These are phyloP conservation scores for Bothrops jararaca DNA, from an alignment of 2,113 vertebrate genomes.

Conservation along the genomic window DNA sequence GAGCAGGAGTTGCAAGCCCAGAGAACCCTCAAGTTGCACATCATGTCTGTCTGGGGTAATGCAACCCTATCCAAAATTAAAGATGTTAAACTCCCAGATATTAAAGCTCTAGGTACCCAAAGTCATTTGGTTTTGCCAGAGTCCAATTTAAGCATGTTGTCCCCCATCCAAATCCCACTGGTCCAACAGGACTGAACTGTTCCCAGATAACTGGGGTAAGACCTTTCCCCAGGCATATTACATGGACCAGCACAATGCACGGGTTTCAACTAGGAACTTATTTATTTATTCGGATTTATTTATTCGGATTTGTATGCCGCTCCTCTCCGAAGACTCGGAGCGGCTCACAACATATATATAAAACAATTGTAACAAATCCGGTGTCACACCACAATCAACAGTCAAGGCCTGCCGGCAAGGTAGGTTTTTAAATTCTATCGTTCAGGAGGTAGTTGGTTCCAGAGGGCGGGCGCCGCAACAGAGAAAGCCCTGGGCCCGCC, in stretches of 20 bases:
- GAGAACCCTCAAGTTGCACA: neutral
- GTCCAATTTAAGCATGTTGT: neutral
- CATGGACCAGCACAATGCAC: neutral
- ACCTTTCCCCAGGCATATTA: neutral
- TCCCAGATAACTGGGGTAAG: neutral
- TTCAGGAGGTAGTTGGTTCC: too few species aligned
- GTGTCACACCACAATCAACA: too few species aligned
- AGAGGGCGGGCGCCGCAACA: too few species aligned
- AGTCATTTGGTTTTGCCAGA: neutral
- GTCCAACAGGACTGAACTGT: neutral
- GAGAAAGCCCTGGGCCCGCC: too few species aligned
- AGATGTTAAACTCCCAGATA: neutral
- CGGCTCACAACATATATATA: too few species aligned
- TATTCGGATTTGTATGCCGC: too few species aligned
- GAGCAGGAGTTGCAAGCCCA: neutral
- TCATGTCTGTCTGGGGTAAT: neutral
- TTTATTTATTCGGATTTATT: too few species aligned
- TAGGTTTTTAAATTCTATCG: too few species aligned
- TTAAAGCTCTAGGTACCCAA: neutral
- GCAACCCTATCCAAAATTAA: neutral
- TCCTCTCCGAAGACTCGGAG: too few species aligned
- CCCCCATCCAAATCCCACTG: neutral
- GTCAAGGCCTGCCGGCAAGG: too few species aligned
- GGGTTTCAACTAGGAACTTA: neutral
- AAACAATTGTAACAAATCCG: too few species aligned